Conservation (phyloP, 2,113 vertebrate genomes). For the Ardeotis arabs region DNA sequence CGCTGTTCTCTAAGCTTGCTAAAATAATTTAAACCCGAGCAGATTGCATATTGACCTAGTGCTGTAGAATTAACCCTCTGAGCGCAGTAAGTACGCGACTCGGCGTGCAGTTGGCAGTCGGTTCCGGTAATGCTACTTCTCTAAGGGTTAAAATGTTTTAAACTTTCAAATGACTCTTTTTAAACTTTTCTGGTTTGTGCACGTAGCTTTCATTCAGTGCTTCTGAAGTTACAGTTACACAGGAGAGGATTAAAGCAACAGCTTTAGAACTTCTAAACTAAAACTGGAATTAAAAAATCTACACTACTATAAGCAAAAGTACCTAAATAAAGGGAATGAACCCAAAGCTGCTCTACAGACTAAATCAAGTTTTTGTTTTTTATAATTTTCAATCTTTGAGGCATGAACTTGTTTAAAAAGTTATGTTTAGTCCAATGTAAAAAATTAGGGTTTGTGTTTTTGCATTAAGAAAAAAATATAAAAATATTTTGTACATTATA, state of each 20-base stretch:
- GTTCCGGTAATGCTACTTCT: background rate
- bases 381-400: constrained; percentile 7
- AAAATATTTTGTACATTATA: constrained; percentile 78
- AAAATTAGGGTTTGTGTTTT: constrained; percentile 56
- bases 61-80: background rate
- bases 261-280: background rate
- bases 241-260: background rate
- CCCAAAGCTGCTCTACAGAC: background rate
- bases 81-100: background rate
- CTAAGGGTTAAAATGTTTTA: background rate
- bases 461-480: constrained; percentile 69
- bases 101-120: background rate
- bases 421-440: constrained; percentile 64
- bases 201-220: background rate
- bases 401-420: constrained; percentile 68
- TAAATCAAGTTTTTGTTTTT: background rate
- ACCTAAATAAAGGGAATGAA: constrained; percentile 1
- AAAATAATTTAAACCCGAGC: background rate
- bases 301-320: background rate
- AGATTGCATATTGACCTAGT: background rate
- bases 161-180: background rate
- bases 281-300: background rate
- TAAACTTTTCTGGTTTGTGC: background rate
- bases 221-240: background rate
- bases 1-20: background rate